These are phyloP conservation scores for Todiramphus saurophagus DNA, from an alignment of 2,113 vertebrate species.

Conservation along the genomic window DNA sequence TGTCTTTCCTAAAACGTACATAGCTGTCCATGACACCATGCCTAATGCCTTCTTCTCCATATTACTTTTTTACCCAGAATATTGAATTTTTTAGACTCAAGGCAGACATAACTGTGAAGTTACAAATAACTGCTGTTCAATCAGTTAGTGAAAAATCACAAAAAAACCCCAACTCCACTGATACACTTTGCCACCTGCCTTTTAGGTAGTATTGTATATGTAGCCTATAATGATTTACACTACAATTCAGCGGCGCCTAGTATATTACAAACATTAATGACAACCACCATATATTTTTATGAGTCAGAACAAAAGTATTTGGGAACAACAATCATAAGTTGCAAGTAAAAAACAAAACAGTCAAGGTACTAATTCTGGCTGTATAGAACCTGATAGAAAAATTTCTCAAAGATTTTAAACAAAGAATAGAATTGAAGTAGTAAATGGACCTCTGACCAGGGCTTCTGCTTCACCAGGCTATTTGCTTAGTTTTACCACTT, in stretches of 20 bases:
- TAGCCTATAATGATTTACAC: not conserved
- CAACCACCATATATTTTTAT: not conserved
- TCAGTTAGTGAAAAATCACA: not conserved
- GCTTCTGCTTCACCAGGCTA: not conserved
- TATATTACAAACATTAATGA: not conserved
- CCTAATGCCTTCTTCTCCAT: not conserved
- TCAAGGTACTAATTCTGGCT: not conserved
- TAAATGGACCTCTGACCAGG: not conserved
- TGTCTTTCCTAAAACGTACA: no score
- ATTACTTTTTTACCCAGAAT: not conserved
- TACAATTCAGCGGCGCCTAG: not conserved
- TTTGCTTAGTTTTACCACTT: not conserved
- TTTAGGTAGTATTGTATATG: not conserved
- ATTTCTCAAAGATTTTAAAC: not conserved
- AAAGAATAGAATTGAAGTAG: not conserved
- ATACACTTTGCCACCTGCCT: not conserved
- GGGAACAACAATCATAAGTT: not conserved
- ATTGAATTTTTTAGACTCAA: not conserved
- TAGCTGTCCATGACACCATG: no score
- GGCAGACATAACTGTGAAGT: not conserved
- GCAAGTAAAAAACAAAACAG: not conserved
- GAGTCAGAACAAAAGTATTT: not conserved
- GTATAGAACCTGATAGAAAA: not conserved
- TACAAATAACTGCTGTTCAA: constrained; percentile 32
- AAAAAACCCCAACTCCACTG: not conserved